Evolutionary conservation across 2,797 vertebrate species (phyloP).

Genomic region (Microctenopoma lineatum): DNA sequence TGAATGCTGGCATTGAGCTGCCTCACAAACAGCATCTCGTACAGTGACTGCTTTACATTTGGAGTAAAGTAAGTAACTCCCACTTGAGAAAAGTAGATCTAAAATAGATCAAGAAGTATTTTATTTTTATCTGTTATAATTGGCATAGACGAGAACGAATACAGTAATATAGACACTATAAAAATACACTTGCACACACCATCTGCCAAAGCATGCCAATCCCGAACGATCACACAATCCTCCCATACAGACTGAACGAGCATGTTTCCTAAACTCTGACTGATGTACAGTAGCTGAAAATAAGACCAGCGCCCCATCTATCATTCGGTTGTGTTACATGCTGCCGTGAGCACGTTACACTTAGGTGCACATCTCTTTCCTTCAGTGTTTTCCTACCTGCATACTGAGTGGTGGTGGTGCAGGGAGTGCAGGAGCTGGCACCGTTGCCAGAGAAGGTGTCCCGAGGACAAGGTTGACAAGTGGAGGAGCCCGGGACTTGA

Average conservation of each 20-base stretch:
- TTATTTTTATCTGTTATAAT: slow-evolving; percentile 2
- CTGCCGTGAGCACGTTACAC: slow-evolving; percentile 20
- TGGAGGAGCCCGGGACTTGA: slow-evolving; percentile 86
- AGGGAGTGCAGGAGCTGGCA: slow-evolving; percentile 90
- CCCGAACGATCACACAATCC: slow-evolving; percentile 8
- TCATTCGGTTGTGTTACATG: slow-evolving; percentile 5
- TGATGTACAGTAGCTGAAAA: slow-evolving; percentile 38
- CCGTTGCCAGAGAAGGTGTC: slow-evolving; percentile 92
- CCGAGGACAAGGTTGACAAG: slow-evolving; percentile 89
- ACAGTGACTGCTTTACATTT: background rate
- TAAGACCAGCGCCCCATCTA: slow-evolving; percentile 21
- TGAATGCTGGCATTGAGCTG: background rate
- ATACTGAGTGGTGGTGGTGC: slow-evolving; percentile 87
- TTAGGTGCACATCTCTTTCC: background rate
- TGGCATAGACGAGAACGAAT: slow-evolving; percentile 11
- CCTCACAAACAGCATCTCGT: background rate
- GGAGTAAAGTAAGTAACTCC: slow-evolving; percentile 12
- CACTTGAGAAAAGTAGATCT: background rate
- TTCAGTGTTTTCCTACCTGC: slow-evolving; percentile 68
- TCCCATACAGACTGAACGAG: slow-evolving; percentile 9
- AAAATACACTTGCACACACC: slow-evolving; percentile 6
- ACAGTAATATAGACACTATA: background rate
- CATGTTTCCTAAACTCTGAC: slow-evolving; percentile 38
- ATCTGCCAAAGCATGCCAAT: slow-evolving; percentile 14
- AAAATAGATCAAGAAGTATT: background rate